Base-by-base conservation (phyloP, 2,888 invertebrate species). In the Chalcosyrphus nemorum region DNA sequence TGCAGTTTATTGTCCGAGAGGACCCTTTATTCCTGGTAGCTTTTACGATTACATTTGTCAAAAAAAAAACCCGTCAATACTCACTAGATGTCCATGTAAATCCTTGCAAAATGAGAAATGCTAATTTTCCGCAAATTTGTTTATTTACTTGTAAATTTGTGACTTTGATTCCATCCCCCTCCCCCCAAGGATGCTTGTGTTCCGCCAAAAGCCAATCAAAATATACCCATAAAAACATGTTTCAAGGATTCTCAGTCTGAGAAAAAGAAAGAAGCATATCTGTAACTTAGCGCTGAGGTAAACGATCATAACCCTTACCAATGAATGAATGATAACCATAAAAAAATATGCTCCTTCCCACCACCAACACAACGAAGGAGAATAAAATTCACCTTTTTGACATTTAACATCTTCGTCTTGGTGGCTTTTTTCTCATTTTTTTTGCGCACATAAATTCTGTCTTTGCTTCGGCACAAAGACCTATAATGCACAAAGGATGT, bases 251-350 rank as follows among this genome's bases (percentile, higher is more conserved):
- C n/a, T n/a, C 76, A 54, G 56, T 41, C 43, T 29, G 50, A 56
- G 41, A 47, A 41, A 13, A 19, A 27, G 19, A 13, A 38, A 13
- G 43, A 50, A 45, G 59, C 59, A 71, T 57, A 52, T 65, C 52
- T 59, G 66, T 63, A 76, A 71, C 38, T 81, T 81, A 70, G 32
- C 43, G 71, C 66, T 66, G 41, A 82, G 77, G 81, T 82, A 77
- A 77, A 72, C 81, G 82, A 82, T 82, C 77, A 78, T 77, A 82
- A 82, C 82, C 75, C 82, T 82, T 82, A 82, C 78, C 82, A 82
- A 68, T 68, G 82, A 72, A 74, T 63, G 72, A 78, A 77, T 77
- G 82, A 78, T 77, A 74, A 81, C 56, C 68, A 63, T 74, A 66
- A 66, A 63, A 65, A 77, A 77, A 72, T 77, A 82, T 77, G 71